Evolutionary conservation across 2,888 invertebrate genomes (phyloP).

Genomic region (Macaria notata): DNA sequence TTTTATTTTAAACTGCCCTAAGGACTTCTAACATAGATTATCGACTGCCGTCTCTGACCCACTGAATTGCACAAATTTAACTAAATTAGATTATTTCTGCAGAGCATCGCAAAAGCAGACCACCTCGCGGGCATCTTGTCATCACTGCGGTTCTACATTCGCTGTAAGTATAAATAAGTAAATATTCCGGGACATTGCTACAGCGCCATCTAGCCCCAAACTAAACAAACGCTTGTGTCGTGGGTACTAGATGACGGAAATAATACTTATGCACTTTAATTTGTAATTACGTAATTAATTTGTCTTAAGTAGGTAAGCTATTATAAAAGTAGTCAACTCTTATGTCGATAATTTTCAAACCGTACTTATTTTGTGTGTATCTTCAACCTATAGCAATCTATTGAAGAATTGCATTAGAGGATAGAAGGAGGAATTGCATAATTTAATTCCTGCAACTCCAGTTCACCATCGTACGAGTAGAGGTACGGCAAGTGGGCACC

Average conservation of each 20-base stretch:
- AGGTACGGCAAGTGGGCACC: no score
- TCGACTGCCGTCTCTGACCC: no score
- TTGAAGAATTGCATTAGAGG: neutral
- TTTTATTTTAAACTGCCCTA: neutral
- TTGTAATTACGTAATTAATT: no score
- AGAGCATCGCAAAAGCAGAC: slow-evolving; percentile 24
- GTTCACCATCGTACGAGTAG: no score
- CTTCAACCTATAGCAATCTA: neutral
- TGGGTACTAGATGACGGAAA: no score
- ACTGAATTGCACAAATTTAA: neutral
- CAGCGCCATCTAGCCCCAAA: no score
- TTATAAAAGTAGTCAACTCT: neutral
- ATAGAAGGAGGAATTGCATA: neutral
- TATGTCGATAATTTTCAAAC: neutral
- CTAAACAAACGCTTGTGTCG: no score
- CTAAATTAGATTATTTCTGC: no score
- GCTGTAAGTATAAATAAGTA: slow-evolving; percentile 13
- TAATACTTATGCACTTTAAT: neutral
- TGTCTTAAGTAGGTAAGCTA: neutral
- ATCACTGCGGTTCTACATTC: slow-evolving; percentile 18
- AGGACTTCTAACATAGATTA: no score
- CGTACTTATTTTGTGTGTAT: neutral
- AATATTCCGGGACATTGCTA: no score
- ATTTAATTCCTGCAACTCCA: no score
- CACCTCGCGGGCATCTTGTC: slow-evolving; percentile 14